These are phyloP conservation scores for Mesochorus sp. DNA, from an alignment of 2,888 invertebrate genomes.

Conservation along the genomic window DNA sequence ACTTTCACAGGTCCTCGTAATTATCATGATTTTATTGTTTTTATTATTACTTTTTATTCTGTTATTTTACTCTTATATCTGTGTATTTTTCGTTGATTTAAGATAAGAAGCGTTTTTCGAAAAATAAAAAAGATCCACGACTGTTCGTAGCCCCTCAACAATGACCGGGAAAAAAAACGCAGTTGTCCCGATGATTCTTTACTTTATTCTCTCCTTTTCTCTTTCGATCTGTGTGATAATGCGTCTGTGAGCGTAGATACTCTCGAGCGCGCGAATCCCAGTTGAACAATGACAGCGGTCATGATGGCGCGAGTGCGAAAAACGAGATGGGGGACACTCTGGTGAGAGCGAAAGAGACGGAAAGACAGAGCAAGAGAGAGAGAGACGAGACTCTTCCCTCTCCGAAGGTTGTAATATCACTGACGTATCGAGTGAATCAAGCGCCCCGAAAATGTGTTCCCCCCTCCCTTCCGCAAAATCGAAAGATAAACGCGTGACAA, in stretches of 20 bases:
- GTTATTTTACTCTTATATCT: not conserved
- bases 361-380: constrained; percentile 18
- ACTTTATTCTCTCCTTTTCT: not conserved
- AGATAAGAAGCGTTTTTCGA: constrained; percentile 1
- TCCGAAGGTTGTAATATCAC: constrained; percentile 43
- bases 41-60: too few relatives aligned
- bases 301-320: constrained; percentile 28
- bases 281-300: constrained; percentile 59
- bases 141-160: constrained; percentile 33
- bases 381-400: constrained; percentile 10
- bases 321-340: not conserved
- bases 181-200: constrained; percentile 13
- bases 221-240: not conserved
- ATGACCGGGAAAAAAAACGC: constrained; percentile 25
- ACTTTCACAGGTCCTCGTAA: too few relatives aligned
- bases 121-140: constrained; percentile 21
- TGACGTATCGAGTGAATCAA: constrained; percentile 32
- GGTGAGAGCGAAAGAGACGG: not conserved
- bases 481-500: not conserved
- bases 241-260: constrained; percentile 10
- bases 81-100: too few relatives aligned
- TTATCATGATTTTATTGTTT: too few relatives aligned
- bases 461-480: not conserved
- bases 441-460: constrained; percentile 1
- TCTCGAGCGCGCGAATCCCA: constrained; percentile 57